Evolutionary conservation across 2,113 vertebrate species (phyloP).

Genomic region (Etheostoma cragini): DNA sequence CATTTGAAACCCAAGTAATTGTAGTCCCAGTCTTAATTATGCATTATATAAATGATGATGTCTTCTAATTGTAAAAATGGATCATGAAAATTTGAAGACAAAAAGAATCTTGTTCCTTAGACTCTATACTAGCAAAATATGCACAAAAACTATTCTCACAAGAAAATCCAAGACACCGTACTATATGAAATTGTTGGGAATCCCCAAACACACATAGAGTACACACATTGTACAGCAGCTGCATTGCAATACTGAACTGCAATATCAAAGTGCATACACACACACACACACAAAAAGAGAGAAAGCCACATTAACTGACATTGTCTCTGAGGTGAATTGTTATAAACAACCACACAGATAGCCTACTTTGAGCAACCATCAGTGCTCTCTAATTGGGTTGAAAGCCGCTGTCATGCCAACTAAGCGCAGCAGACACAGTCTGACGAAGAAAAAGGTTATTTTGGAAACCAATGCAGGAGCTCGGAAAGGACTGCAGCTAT

Average conservation of each 20-base stretch:
- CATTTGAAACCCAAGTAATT: too few relatives aligned
- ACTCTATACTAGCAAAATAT: too few relatives aligned
- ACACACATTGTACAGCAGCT: conserved; percentile 39
- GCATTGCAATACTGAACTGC: conserved; percentile 42
- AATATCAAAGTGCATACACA: background rate
- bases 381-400: conserved; percentile 70
- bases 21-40: too few relatives aligned
- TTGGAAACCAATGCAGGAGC: conserved; percentile 51
- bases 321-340: conserved; percentile 61
- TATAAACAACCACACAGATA: conserved; percentile 59
- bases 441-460: conserved; percentile 61
- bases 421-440: conserved; percentile 55
- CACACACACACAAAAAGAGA: background rate
- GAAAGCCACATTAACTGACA: conserved; percentile 40
- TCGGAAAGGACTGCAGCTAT: conserved; percentile 48
- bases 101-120: too few relatives aligned
- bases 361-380: conserved; percentile 59
- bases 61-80: too few relatives aligned
- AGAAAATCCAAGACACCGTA: too few relatives aligned
- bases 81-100: too few relatives aligned
- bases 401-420: conserved; percentile 71
- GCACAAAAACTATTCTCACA: too few relatives aligned
- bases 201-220: conserved; percentile 37
- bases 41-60: too few relatives aligned
- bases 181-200: conserved; percentile 38